A percentile compares a stretch with the other conserved stretches of the same genome.
Conservation (phyloP, 2,113 vertebrate species). For the Spizaetus ornatus region DNA sequence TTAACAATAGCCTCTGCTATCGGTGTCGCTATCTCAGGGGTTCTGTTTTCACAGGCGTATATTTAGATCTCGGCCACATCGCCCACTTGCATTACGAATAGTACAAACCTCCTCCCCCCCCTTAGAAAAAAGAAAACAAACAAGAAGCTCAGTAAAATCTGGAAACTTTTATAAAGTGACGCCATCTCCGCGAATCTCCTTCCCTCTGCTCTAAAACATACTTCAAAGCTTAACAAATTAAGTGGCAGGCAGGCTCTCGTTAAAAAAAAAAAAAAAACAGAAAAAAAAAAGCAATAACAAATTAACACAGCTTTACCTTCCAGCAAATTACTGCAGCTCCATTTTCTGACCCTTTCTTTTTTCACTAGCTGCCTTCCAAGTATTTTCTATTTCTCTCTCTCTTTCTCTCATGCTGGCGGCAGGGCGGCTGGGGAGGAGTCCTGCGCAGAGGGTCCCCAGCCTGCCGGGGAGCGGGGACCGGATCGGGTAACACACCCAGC, state of each 20-base stretch:
- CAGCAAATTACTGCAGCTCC: conserved; percentile 11
- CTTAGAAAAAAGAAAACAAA: neutral
- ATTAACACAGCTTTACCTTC: conserved; percentile 8
- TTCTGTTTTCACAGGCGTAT: conserved; percentile 28
- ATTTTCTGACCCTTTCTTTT: neutral
- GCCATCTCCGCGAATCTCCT: neutral
- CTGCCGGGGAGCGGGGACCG: neutral
- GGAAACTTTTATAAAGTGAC: conserved; percentile 27
- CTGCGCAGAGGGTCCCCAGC: neutral
- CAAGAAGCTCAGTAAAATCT: conserved; percentile 5
- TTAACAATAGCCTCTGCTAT: conserved; percentile 50
- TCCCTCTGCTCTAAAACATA: neutral
- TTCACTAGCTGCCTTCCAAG: neutral
- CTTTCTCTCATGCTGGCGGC: neutral
- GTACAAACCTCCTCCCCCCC: neutral
- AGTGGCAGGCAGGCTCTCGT: neutral
- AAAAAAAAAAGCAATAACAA: neutral
- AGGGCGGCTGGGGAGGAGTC: conserved; percentile 22
- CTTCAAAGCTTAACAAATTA: neutral
- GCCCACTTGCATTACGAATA: neutral
- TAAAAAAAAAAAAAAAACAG: neutral
- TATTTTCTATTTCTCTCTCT: neutral
- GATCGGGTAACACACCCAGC: conserved; percentile 6
- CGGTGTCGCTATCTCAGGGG: neutral
- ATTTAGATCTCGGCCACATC: conserved; percentile 30